A percentile compares a stretch with the other conserved stretches of the same genome.
phyloP scores from a whole-genome alignment of 2,113 vertebrate species.

The Brienomyrus brachyistius region DNA sequence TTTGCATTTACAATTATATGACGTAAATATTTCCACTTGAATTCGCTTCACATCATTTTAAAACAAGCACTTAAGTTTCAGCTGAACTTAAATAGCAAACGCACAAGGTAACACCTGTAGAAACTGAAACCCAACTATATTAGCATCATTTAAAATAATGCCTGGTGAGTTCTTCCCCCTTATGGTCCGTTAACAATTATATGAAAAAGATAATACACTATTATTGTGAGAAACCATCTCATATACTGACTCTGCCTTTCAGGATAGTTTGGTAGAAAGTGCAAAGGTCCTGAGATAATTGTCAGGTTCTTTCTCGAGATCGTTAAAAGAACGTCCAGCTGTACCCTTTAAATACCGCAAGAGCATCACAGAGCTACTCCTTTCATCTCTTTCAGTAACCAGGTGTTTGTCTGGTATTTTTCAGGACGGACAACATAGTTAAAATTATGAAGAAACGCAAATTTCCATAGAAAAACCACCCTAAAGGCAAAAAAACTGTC shows the following conservation, averaged over 20 bases:
- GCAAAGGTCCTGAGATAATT: not conserved
- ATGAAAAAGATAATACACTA: not conserved
- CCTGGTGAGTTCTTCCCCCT: not conserved
- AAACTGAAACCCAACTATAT: not conserved
- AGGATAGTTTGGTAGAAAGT: not conserved
- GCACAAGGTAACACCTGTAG: not conserved
- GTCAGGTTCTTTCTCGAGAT: not conserved
- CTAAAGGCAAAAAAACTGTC: not conserved
- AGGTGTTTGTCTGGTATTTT: not conserved
- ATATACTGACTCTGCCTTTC: not conserved
- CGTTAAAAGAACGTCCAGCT: not conserved
- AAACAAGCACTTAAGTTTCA: not conserved
- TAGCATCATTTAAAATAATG: not conserved
- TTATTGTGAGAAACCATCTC: not conserved
- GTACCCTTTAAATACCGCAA: not conserved
- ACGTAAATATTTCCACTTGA: not conserved
- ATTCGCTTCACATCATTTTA: not conserved
- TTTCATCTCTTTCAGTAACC: conserved; percentile 2
- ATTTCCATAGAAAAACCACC: not conserved
- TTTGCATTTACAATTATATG: not conserved
- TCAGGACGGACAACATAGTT: not conserved
- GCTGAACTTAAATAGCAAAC: not conserved
- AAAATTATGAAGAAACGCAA: not conserved
- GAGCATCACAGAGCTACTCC: not conserved
- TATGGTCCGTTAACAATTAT: not conserved